Evolutionary conservation across 2,888 invertebrate species (phyloP), one percentile per base, ranked within the genome.

Genomic region (Masnerella sp.): DNA sequence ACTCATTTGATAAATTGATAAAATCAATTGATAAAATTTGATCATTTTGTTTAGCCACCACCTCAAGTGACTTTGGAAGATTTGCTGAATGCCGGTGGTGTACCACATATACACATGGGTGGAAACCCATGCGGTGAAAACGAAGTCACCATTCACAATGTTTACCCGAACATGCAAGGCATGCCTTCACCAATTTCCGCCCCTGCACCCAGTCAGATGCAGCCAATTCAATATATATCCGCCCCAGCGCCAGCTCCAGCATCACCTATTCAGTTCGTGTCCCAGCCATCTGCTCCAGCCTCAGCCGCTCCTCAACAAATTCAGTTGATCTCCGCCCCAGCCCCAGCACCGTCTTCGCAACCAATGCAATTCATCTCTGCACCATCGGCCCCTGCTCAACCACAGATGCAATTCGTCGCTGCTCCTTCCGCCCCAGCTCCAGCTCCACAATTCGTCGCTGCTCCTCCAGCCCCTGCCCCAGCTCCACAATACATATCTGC

Each of bases 361-460:
- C 28, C 28, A 28, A 3, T n/a, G n/a, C n/a, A n/a, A n/a, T n/a
- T n/a, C n/a, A n/a, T n/a, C n/a, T n/a, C n/a, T n/a, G 28, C 28
- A 2, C 42, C 47, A 30, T n/a, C n/a, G n/a, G 47, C 42, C n/a
- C 22, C 38, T 9, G 52, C 40, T 17, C 30, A 25, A 1, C 8
- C 11, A 8, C 43, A n/a, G n/a, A n/a, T 11, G 22, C 9, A 7
- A 28, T 22, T 14, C 7, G 0, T n/a, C 5, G 58, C 32, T 5
- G 9, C 42, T 3, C 11, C 58, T 12, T 14, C 54, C n/a, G 47
- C 42, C n/a, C 22, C 38, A 14, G 52, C 40, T 17, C 30, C 40
- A 1, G 14, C 11, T 7, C 43, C 11, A 34, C 9, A 7, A 28
- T 22, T 14, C 7, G 0, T n/a, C 5, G 58, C 32, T 5, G 9